Base-by-base conservation (phyloP, 2,113 vertebrate species). In the Anhinga anhinga region DNA sequence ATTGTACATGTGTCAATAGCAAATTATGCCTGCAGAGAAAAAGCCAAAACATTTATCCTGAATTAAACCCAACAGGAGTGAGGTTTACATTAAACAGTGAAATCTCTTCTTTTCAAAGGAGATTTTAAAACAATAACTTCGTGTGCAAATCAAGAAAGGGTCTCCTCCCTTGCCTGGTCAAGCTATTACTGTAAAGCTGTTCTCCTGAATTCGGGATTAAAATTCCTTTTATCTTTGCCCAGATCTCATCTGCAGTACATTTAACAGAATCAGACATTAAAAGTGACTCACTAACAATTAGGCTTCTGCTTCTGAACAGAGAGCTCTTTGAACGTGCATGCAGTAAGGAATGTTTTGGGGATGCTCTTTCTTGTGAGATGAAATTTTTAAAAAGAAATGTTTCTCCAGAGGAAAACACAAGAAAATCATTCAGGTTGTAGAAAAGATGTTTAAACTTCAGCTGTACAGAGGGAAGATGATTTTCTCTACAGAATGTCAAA, bases 251-350 rank as follows among this genome's bases (percentile, higher is more conserved):
- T 90, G 89, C 67, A 92, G 59, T 59, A 69, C 69, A 74, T 84
- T 94, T 95, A 83, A 94, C 52, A 84, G 76, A 95, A 81, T 88
- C 84, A 93, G 92, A 88, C 88, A 96, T 87, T 95, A 32, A 52
- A 89, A 89, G 49, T 82, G 74, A 71, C 90, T 96, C 77, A 87
- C 67, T 87, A 81, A 86, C 78, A 92, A 82, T 94, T 76, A 86
- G 47, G 44, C 42, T 87, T 71, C 76, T 70, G 38, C 58, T 93
- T 93, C 55, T 84, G 79, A 94, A 78, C 83, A 91, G 76, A 78
- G 49, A 84, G 56, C 27, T 61, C 72, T 96, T 70, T 92, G 84
- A 93, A 86, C 11, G 21, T 32, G 36, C 18, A 77, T 30, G 53
- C 52, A 72, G 29, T 32, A 87, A 85, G 12, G 38, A 66, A 88